Conservation (phyloP, 2,113 vertebrate species). For the Myanophis thanlyinensis region DNA sequence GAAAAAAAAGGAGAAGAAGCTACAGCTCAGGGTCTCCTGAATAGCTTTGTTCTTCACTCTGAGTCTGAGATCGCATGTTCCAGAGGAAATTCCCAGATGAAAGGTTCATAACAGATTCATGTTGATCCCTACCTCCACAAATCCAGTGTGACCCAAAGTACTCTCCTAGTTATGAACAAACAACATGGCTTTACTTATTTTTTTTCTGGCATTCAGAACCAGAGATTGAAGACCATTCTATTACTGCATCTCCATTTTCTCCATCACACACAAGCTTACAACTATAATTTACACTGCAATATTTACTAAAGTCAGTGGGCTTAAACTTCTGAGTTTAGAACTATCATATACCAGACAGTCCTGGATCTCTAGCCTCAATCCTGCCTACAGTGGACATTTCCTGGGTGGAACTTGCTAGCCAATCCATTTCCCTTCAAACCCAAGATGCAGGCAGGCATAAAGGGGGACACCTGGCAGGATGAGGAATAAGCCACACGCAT, state of each 20-base stretch:
- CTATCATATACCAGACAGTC: background rate
- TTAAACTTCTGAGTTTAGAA: background rate
- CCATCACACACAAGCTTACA: background rate
- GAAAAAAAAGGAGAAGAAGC: background rate
- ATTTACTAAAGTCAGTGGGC: background rate
- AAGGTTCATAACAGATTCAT: background rate
- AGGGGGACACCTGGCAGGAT: background rate
- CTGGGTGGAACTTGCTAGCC: background rate
- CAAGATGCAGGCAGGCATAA: background rate
- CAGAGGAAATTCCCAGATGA: background rate
- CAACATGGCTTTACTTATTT: background rate
- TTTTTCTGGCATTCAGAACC: background rate
- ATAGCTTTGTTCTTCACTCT: background rate
- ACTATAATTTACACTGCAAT: background rate
- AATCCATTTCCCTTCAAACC: background rate
- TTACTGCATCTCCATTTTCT: background rate
- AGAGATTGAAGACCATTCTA: background rate
- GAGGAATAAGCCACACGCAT: background rate
- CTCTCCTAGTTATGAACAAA: background rate
- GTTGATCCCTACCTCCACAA: background rate
- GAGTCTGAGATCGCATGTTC: background rate
- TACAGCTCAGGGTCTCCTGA: background rate
- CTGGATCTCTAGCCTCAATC: background rate
- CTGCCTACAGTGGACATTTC: background rate
- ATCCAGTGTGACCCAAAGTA: background rate